Conservation (phyloP, 2,113 vertebrate species). For the Riparia riparia region DNA sequence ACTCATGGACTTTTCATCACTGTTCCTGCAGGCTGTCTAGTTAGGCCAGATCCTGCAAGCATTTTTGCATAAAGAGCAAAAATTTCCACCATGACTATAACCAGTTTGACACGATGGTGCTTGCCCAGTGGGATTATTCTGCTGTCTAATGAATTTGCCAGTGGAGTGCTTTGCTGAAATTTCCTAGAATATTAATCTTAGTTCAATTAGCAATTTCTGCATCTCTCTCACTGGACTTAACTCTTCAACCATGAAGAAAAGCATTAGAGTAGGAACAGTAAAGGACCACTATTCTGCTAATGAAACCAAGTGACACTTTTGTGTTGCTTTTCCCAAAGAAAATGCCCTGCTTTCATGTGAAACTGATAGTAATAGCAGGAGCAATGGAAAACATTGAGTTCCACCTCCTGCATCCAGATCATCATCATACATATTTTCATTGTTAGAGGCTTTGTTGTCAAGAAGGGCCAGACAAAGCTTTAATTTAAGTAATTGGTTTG, state of each 20-base stretch:
- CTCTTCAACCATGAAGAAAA: not conserved
- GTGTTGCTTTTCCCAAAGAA: not conserved
- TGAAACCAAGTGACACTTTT: not conserved
- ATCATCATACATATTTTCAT: not conserved
- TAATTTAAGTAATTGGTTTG: slow-evolving; percentile 42
- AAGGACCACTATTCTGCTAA: not conserved
- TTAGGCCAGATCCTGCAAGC: not conserved
- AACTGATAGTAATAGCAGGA: not conserved
- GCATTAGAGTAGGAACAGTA: not conserved
- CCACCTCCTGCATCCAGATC: not conserved
- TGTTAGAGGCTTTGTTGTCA: not conserved
- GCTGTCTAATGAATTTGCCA: slow-evolving; percentile 17
- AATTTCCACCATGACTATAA: slow-evolving; percentile 28
- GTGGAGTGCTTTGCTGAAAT: not conserved
- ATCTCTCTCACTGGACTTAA: not conserved
- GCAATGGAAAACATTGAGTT: not conserved
- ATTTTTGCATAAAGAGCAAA: not conserved
- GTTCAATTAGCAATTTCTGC: slow-evolving; percentile 19
- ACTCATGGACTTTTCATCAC: not conserved
- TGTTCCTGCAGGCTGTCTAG: not conserved
- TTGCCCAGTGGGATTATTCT: not conserved
- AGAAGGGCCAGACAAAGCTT: not conserved
- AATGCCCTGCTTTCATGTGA: slow-evolving; percentile 5
- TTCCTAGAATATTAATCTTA: slow-evolving; percentile 43
- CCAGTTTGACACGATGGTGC: not conserved